Evolutionary conservation across 2,888 invertebrate species (phyloP).

Genomic region (Lycophotia porphyrea): DNA sequence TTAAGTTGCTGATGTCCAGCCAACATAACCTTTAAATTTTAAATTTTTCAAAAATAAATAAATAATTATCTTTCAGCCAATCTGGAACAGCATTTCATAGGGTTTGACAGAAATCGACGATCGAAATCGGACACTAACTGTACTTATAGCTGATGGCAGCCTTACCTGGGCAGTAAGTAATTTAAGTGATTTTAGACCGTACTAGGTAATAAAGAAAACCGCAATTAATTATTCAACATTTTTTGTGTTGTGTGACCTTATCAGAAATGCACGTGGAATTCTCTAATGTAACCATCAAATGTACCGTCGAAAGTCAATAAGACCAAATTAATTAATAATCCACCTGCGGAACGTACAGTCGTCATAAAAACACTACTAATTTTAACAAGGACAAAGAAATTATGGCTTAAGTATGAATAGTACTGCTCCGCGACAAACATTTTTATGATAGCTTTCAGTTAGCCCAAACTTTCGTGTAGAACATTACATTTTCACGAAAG

Average conservation of each 20-base stretch:
- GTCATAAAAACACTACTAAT: background rate
- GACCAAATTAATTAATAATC: conserved; percentile 73
- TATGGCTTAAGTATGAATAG: background rate
- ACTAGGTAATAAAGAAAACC: conserved; percentile 2
- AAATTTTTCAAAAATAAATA: background rate
- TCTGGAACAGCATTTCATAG: background rate
- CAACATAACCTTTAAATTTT: too few relatives aligned
- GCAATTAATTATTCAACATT: conserved; percentile 29
- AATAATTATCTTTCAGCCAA: background rate
- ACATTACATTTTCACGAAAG: too few relatives aligned
- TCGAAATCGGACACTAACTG: background rate
- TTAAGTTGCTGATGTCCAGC: too few relatives aligned
- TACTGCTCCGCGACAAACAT: background rate
- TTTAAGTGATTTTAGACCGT: background rate
- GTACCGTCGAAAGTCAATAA: conserved; percentile 75
- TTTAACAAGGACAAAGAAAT: background rate
- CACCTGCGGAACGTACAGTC: conserved; percentile 72
- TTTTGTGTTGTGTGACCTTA: conserved; percentile 68
- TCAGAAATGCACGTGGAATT: conserved; percentile 56
- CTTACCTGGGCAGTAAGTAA: background rate
- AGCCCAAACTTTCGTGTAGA: background rate
- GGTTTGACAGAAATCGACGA: background rate
- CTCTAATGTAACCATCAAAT: conserved; percentile 67
- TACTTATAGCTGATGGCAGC: background rate
- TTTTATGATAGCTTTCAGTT: background rate